Evolutionary conservation across 2,113 vertebrate species (phyloP).

Genomic region (Motacilla tschutschensis): DNA sequence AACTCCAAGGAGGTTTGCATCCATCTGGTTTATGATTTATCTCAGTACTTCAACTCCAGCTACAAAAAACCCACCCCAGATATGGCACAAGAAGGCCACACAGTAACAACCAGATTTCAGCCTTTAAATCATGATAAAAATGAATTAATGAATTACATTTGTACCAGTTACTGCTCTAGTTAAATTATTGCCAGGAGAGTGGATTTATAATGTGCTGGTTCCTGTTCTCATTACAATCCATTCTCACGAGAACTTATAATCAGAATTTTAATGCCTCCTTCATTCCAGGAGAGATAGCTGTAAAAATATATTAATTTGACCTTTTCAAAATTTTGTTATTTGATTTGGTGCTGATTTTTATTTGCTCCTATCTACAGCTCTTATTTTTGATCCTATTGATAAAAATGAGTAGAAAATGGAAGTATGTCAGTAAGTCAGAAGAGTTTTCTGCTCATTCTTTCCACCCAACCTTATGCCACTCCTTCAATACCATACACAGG

Average conservation of each 20-base stretch:
- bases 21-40: background rate
- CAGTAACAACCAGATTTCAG: background rate
- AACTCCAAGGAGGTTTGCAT: background rate
- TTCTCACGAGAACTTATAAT: slow-evolving; percentile 54
- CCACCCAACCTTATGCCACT: background rate
- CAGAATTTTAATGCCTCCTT: slow-evolving; percentile 49
- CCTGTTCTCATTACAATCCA: slow-evolving; percentile 57
- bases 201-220: slow-evolving; percentile 50
- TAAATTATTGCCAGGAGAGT: slow-evolving; percentile 62
- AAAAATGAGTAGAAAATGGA: background rate
- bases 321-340: slow-evolving; percentile 51
- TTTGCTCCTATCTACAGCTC: slow-evolving; percentile 6
- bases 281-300: slow-evolving; percentile 2
- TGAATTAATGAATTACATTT: slow-evolving; percentile 58
- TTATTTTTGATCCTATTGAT: background rate
- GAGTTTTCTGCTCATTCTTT: background rate
- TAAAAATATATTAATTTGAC: slow-evolving; percentile 62
- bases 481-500: background rate
- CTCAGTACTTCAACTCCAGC: background rate
- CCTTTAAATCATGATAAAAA: slow-evolving; percentile 37
- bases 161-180: slow-evolving; percentile 47
- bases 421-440: slow-evolving; percentile 12
- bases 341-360: slow-evolving; percentile 24
- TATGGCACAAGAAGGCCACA: background rate
- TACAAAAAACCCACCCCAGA: background rate